These are phyloP conservation scores for Caenorhabditis angaria DNA, from an alignment of 2,888 invertebrate species.

Conservation along the genomic window DNA sequence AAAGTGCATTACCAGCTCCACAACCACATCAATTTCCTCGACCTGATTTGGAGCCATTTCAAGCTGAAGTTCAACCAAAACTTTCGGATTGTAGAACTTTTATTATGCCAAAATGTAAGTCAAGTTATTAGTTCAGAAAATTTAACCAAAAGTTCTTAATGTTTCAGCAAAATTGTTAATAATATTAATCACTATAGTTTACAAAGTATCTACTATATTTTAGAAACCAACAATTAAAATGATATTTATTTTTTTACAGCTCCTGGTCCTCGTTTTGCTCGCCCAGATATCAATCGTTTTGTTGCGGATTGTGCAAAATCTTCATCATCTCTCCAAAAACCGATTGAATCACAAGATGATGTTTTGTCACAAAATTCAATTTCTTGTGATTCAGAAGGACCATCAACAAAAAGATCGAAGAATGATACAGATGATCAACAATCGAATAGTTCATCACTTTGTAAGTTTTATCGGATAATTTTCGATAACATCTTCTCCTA, in stretches of 20 bases:
- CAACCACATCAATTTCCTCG: constrained; percentile 8
- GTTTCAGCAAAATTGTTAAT: no score
- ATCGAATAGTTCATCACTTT: background rate
- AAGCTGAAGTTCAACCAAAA: background rate
- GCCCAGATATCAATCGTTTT: background rate
- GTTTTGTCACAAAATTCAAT: background rate
- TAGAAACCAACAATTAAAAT: background rate
- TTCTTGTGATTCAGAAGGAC: background rate
- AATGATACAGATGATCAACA: background rate
- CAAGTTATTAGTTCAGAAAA: no score
- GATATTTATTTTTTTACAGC: no score
- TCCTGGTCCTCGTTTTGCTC: constrained; percentile 3
- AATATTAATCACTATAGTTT: no score
- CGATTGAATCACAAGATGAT: background rate
- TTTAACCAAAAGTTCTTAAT: background rate
- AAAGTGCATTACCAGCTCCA: background rate
- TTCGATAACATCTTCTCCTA: background rate
- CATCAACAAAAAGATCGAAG: background rate
- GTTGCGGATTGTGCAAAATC: background rate
- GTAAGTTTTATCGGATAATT: constrained; percentile 1
- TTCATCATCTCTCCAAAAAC: background rate
- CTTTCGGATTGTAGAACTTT: background rate
- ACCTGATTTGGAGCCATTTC: constrained; percentile 9
- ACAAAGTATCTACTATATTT: no score
- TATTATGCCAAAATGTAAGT: background rate